Evolutionary conservation across 2,113 vertebrate species (phyloP), one percentile per base, ranked within the genome.

Genomic region (Hippocampus guttulatus): DNA sequence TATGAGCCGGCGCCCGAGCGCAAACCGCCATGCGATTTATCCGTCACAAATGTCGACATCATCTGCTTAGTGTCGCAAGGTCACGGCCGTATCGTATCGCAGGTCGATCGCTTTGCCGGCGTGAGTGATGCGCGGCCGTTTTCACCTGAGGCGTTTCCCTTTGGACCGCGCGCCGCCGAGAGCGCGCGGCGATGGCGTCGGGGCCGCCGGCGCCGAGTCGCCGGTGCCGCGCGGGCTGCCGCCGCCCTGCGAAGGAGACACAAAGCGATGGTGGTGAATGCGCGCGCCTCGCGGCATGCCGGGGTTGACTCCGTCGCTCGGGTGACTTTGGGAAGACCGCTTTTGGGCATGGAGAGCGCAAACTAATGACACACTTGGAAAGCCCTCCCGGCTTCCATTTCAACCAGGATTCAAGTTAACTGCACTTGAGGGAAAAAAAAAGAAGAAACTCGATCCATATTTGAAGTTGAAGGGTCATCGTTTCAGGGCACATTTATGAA

Each of bases 121-220:
- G 49, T 54, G 47, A 54, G 49, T n/a, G 66, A 52, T 33, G 66
- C 16, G 16, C 58, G 64, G 67, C 49, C 65, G 57, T 70, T 63
- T 69, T 79, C 82, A 91, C 91, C 92, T 93, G 89, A 89, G 90
- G 85, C 83, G 88, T 85, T 92, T 93, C 69, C 83, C 89, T 79
- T 84, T 87, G 27, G 89, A 84, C 73, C 86, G 83, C 2, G 76
- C 84, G 84, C 85, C 90, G 87, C 79, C 81, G 76, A 90, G 86
- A 64, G 84, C 54, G 40, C 88, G 83, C 33, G 88, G 75, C 45
- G 85, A 71, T 30, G 38, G 79, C 64, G 70, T 40, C 81, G 4
- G 85, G 76, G 15, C 64, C 75, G 78, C 67, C 68, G 67, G 77
- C 75, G 18, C 87, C 85, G 5, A 4, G 83, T 88, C 86, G 11